phyloP scores from a whole-genome alignment of 2,797 vertebrate genomes.

The Gastrophryne carolinensis region DNA sequence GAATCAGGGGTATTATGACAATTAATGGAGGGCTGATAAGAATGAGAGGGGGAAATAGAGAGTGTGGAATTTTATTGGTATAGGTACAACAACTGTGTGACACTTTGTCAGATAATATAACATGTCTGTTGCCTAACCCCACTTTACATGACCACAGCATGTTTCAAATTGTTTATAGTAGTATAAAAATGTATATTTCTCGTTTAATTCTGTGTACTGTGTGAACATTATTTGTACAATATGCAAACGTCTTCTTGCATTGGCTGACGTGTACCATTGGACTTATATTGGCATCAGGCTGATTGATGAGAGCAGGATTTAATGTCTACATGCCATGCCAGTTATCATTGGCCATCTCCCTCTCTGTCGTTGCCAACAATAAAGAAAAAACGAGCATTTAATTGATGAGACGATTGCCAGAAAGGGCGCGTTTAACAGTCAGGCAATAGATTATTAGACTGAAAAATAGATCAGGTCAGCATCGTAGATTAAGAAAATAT shows the following conservation, averaged over 20 bases:
- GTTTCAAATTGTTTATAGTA: too few relatives aligned
- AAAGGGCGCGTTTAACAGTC: background rate
- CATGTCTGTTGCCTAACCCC: too few relatives aligned
- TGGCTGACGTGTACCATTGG: background rate
- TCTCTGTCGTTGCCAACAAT: conserved; percentile 1
- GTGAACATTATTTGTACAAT: background rate
- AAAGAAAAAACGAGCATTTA: background rate
- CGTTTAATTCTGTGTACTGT: too few relatives aligned
- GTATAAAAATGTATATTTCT: too few relatives aligned
- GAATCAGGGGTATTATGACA: too few relatives aligned
- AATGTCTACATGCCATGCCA: background rate
- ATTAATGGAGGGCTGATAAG: too few relatives aligned
- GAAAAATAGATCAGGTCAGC: conserved; percentile 28
- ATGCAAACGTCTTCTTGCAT: background rate
- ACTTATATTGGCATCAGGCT: background rate
- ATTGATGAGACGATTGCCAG: background rate
- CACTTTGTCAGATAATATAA: too few relatives aligned
- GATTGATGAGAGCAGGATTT: background rate
- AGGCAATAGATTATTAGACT: conserved; percentile 5
- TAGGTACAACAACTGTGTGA: too few relatives aligned
- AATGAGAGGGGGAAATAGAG: too few relatives aligned
- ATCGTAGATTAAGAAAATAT: background rate
- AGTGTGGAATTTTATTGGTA: too few relatives aligned
- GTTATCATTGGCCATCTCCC: background rate
- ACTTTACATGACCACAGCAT: too few relatives aligned